Evolutionary conservation across 2,797 vertebrate genomes (phyloP), one percentile per base, ranked within the genome.

Genomic region (Gymnopithys bicolor): DNA sequence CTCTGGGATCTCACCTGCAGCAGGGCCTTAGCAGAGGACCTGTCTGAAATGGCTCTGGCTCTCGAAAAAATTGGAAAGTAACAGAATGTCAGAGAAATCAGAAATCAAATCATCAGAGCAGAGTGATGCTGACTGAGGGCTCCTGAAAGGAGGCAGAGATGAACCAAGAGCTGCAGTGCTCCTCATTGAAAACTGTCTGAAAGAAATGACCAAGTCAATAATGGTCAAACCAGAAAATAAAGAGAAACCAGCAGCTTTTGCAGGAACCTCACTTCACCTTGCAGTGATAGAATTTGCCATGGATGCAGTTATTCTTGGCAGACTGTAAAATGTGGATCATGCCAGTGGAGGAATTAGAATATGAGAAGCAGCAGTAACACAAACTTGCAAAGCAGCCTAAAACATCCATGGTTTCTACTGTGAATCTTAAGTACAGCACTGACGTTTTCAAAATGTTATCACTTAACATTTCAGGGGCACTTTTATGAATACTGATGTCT

Each of bases 141-240:
- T 43, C 22, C 49, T 35, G 19, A 16, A 35, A 30, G 19, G 53
- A 76, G 37, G 53, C 46, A 41, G 51, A 9, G 28, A 9, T 56
- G 41, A 55, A 39, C 14, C 0, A 0, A 37, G 53, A 63, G 13
- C 49, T 88, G 58, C 13, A 6, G 53, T 21, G 11, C 13, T 52
- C 9, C 13, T 53, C 3, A 1, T 0, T 53, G 43, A 35, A 39
- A 68, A 39, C 32, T 6, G 2, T 21, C 7, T 19, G 5, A 51
- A 75, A 76, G 9, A 23, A 73, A 19, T 7, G 14, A 7, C 24
- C 5, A 6, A 55, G 53, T 22, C 58, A 25, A 5, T 25, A 35
- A 25, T 12, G 33, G 28, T 52, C 33, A n/a, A 52, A 46, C 11
- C 14, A 37, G 41, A 32, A 46, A 64, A 62, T 12, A 22, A 28